phyloP scores from a whole-genome alignment of 2,113 vertebrate genomes.

The Hemiprocne comata region DNA sequence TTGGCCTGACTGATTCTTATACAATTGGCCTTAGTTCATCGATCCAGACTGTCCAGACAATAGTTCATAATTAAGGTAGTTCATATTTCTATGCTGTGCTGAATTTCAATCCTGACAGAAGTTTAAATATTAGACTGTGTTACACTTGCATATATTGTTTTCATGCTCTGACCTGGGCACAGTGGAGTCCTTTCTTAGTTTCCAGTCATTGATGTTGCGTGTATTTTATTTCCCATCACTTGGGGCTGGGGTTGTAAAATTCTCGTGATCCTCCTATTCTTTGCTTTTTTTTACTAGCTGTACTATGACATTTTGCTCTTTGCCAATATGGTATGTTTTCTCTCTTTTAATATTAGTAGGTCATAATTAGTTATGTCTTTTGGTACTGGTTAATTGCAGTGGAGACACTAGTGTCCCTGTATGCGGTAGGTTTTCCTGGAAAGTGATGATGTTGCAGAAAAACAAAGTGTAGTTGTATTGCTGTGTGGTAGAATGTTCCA shows the following conservation, averaged over 20 bases:
- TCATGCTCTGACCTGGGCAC: neutral
- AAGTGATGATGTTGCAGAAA: neutral
- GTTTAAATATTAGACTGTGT: neutral
- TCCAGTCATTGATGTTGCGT: neutral
- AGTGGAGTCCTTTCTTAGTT: neutral
- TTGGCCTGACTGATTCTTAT: no score
- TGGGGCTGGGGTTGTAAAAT: neutral
- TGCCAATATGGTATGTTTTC: neutral
- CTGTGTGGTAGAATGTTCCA: neutral
- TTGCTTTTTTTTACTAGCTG: neutral
- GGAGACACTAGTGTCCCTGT: neutral
- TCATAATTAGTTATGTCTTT: neutral
- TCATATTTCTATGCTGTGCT: neutral
- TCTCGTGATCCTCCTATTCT: neutral
- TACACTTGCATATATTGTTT: accelerated
- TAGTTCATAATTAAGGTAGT: neutral
- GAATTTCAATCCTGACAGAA: neutral
- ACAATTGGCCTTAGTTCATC: no score
- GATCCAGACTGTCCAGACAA: no score
- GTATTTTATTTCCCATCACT: neutral
- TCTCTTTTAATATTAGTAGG: neutral
- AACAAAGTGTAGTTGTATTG: neutral
- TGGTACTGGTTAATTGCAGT: neutral
- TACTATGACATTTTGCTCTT: neutral
- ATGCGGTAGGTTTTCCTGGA: neutral